Evolutionary conservation across 2,113 vertebrate species (phyloP), one percentile per base, ranked within the genome.

Genomic region (Sinocyclocheilus maitianheensis): DNA sequence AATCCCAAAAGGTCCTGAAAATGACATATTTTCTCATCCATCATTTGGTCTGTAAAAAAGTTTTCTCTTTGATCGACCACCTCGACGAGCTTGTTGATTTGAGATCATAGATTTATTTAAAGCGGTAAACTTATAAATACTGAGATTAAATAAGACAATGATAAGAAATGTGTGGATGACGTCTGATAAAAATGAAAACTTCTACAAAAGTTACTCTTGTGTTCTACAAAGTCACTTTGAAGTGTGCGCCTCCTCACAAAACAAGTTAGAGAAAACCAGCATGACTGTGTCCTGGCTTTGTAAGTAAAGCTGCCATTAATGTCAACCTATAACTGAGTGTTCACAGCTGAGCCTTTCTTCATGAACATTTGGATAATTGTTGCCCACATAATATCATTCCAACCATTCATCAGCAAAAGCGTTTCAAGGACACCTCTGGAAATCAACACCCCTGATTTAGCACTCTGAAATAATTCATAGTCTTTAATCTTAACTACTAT

Each of bases 1-100:
- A 81, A 90, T 86, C 62, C 78, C 65, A 80, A 63, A 65, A 0
- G 48, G 83, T 22, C 76, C 65, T 84, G 40, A 3, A 84, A 87
- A 86, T n/a, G 12, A 7, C 80, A 82, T n/a, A 30, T 58, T 30
- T 88, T 79, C 30, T 43, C 74, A 77, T 43, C 22, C 48, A 43
- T 26, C 20, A 71, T 48, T 51, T 67, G 51, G 16, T 65, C 67
- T 63, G 11, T 82, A 9, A 12, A 43, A 13, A 9, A 48, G 14
- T 55, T 55, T 16, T 77, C 4, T 48, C 20, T 51, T 43, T 82
- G 58, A 67, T 30, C 46, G 9, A 24, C 24, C 30, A 74, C 30
- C n/a, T 55, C 2, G 67, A n/a, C 43, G 43, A 26, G 13, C 55
- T 62, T 62, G 46, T 30, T 24, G 77, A 79, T 62, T 60, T 79